phyloP scores from a whole-genome alignment of 2,888 invertebrate species.

The Sinodicranocentrus sp. region DNA sequence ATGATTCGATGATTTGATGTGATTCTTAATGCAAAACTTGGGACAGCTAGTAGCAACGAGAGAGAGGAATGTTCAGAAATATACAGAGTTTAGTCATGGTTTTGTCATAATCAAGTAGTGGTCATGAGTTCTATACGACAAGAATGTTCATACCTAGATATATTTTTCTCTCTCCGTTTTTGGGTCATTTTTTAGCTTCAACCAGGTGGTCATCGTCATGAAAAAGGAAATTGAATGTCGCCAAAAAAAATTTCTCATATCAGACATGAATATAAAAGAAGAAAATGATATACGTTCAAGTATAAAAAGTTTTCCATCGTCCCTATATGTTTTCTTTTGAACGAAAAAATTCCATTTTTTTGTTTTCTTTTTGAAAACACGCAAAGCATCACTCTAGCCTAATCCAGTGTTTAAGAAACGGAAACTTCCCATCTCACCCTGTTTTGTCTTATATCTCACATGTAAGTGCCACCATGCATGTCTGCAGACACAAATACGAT shows the following conservation, averaged over 20 bases:
- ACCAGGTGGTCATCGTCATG: slow-evolving; percentile 68
- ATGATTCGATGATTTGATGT: slow-evolving; percentile 4
- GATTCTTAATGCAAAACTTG: slow-evolving; percentile 20
- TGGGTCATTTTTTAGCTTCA: slow-evolving; percentile 50
- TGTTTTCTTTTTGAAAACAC: slow-evolving; percentile 58
- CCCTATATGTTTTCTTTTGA: too few relatives aligned
- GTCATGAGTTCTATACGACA: slow-evolving; percentile 39
- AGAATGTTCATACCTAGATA: too few relatives aligned
- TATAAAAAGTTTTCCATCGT: slow-evolving; percentile 7
- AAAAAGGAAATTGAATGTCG: slow-evolving; percentile 66
- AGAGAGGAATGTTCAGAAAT: too few relatives aligned
- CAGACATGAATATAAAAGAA: slow-evolving; percentile 25
- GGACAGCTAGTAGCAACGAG: too few relatives aligned
- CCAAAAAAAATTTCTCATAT: slow-evolving; percentile 46
- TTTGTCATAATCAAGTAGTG: slow-evolving; percentile 27
- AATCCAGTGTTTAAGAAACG: slow-evolving; percentile 59
- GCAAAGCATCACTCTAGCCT: slow-evolving; percentile 64
- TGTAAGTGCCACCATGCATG: slow-evolving; percentile 18
- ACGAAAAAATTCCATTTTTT: slow-evolving; percentile 31
- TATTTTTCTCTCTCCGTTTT: not conserved
- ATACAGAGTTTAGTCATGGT: not conserved
- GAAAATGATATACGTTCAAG: not conserved
- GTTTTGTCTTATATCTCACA: slow-evolving; percentile 33
- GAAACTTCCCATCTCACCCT: slow-evolving; percentile 50
- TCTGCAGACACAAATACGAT: not conserved